phyloP scores from a whole-genome alignment of 2,797 vertebrate genomes.

The Astyanax mexicanus region DNA sequence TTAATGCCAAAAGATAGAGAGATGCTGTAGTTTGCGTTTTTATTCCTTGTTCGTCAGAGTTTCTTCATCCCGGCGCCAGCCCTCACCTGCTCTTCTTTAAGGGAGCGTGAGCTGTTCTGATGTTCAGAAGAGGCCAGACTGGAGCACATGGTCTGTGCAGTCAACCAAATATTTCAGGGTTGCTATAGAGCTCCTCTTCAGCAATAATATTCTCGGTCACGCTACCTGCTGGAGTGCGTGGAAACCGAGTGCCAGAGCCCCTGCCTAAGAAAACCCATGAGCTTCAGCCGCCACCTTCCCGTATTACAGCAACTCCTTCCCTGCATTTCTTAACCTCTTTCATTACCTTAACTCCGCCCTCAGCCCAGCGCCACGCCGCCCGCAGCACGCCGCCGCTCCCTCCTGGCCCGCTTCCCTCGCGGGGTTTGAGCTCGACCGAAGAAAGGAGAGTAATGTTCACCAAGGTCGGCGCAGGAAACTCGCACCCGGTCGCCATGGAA shows the following conservation, averaged over 20 bases:
- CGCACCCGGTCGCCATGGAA: conserved; percentile 58
- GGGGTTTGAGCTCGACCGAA: background rate
- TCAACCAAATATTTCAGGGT: conserved; percentile 46
- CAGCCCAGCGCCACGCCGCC: background rate
- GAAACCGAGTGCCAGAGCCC: conserved; percentile 1
- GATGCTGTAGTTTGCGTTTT: too few relatives aligned
- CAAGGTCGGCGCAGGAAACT: conserved; percentile 54
- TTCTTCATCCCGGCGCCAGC: background rate
- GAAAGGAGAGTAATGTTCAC: conserved; percentile 12
- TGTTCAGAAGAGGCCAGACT: background rate
- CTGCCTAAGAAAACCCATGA: conserved; percentile 30
- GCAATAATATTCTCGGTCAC: conserved; percentile 47
- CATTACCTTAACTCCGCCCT: conserved; percentile 32
- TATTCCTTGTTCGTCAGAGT: background rate
- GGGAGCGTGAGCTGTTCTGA: background rate
- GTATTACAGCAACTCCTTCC: background rate
- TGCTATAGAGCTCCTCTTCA: conserved; percentile 32
- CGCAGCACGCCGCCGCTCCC: conserved; percentile 1
- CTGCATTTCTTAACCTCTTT: conserved; percentile 22
- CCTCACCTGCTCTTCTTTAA: background rate
- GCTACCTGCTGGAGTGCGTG: background rate
- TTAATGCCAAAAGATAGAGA: too few relatives aligned
- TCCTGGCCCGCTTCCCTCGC: background rate
- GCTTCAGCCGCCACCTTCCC: conserved; percentile 15
- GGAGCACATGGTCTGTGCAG: background rate